phyloP scores from a whole-genome alignment of 2,888 invertebrate species.

The Kryphioiulus occultus region DNA sequence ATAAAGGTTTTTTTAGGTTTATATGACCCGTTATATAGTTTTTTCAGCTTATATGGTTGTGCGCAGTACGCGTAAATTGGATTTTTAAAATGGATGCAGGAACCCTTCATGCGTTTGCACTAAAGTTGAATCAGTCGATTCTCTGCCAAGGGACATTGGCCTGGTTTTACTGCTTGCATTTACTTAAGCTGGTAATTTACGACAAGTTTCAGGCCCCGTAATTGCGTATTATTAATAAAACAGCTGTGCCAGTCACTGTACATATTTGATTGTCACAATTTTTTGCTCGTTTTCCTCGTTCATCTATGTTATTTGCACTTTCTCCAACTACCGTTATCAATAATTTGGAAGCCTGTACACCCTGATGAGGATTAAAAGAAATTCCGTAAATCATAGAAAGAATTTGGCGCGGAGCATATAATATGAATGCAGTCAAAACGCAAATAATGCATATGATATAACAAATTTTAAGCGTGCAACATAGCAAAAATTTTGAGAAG shows the following conservation, averaged over 20 bases:
- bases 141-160: not conserved
- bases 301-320: not conserved
- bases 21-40: not conserved
- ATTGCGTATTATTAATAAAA: constrained; percentile 12
- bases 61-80: not conserved
- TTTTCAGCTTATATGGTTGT: not conserved
- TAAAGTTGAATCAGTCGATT: constrained; percentile 18
- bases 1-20: not conserved
- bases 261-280: constrained; percentile 28
- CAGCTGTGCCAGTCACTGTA: not conserved
- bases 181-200: constrained; percentile 25
- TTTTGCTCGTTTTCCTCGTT: not conserved
- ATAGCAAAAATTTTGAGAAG: too few relatives aligned
- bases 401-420: not conserved
- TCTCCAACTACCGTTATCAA: not conserved
- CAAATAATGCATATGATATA: not conserved
- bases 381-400: not conserved
- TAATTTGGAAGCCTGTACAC: not conserved
- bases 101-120: not conserved
- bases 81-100: constrained; percentile 10
- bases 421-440: not conserved
- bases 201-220: not conserved
- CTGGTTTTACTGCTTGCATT: not conserved
- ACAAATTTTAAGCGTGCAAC: too few relatives aligned
- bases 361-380: not conserved